Percentiles rank a stretch among this genome's conserved stretches.
These are phyloP conservation scores for Chrysemys picta DNA, from an alignment of 2,113 vertebrate genomes.

Conservation along the genomic window DNA sequence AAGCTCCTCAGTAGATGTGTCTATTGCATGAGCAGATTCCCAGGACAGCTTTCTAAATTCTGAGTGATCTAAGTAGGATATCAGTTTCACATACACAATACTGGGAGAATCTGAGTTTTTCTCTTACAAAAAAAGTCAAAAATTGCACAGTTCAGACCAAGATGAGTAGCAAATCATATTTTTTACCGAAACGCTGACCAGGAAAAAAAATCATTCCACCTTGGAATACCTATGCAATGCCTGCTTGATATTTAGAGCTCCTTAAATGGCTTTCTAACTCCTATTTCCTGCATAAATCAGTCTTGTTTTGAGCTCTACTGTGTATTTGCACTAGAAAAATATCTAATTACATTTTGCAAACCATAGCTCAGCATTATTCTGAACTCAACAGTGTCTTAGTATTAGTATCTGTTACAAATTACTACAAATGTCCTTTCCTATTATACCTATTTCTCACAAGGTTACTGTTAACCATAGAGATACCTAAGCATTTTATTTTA, in stretches of 20 bases:
- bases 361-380: constrained; percentile 36
- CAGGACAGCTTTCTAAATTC: background rate
- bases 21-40: background rate
- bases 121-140: constrained; percentile 40
- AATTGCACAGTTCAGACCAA: constrained; percentile 15
- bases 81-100: constrained; percentile 40
- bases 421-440: background rate
- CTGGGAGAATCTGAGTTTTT: background rate
- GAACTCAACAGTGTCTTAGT: background rate
- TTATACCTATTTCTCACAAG: constrained; percentile 30
- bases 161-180: constrained; percentile 43
- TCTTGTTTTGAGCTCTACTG: constrained; percentile 55
- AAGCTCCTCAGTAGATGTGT: background rate
- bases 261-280: constrained; percentile 48
- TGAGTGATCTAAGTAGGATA: background rate
- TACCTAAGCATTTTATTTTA: background rate
- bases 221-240: constrained; percentile 18
- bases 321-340: constrained; percentile 37
- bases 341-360: constrained; percentile 52
- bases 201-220: constrained; percentile 60
- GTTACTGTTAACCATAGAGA: background rate
- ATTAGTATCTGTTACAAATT: constrained; percentile 29
- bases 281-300: constrained; percentile 51
- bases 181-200: constrained; percentile 30
- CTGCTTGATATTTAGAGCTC: constrained; percentile 39